Evolutionary conservation across 2,113 vertebrate genomes (phyloP).

Genomic region (Grus americana): DNA sequence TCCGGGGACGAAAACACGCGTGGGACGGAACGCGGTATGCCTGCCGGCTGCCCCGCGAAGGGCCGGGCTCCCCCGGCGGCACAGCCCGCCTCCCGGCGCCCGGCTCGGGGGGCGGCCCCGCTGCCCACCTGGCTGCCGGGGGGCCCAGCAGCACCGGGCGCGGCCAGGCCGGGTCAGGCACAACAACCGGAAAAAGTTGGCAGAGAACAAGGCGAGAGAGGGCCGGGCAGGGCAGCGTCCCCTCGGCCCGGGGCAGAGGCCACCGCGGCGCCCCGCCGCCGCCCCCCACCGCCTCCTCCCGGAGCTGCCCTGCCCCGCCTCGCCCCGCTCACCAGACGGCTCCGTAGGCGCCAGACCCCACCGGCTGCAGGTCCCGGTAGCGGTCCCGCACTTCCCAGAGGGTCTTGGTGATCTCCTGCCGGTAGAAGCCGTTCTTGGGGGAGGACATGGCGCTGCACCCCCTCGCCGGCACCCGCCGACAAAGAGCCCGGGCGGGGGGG

Average conservation of each 20-base stretch:
- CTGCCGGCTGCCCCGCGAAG: background rate
- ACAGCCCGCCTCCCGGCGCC: background rate
- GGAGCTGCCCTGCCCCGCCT: background rate
- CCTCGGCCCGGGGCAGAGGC: background rate
- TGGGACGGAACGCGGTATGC: accelerated
- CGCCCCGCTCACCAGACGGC: slow-evolving; percentile 86
- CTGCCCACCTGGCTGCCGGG: background rate
- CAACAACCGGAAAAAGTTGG: background rate
- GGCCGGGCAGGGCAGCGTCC: background rate
- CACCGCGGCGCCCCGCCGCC: background rate
- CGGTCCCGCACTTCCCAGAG: slow-evolving; percentile 88
- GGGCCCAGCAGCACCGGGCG: background rate
- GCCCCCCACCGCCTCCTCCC: background rate
- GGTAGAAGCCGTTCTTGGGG: slow-evolving; percentile 79
- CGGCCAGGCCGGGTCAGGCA: background rate
- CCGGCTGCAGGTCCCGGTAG: slow-evolving; percentile 86
- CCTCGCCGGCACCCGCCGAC: background rate
- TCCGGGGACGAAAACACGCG: background rate
- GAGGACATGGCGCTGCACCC: slow-evolving; percentile 37
- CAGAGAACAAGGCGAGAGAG: background rate
- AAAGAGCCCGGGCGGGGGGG: background rate
- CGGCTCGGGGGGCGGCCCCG: too few species aligned
- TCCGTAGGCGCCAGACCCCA: slow-evolving; percentile 92
- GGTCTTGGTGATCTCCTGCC: slow-evolving; percentile 88
- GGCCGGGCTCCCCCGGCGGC: background rate